phyloP scores from a whole-genome alignment of 2,888 invertebrate species.

The Poecilobothrus nobilitatus region DNA sequence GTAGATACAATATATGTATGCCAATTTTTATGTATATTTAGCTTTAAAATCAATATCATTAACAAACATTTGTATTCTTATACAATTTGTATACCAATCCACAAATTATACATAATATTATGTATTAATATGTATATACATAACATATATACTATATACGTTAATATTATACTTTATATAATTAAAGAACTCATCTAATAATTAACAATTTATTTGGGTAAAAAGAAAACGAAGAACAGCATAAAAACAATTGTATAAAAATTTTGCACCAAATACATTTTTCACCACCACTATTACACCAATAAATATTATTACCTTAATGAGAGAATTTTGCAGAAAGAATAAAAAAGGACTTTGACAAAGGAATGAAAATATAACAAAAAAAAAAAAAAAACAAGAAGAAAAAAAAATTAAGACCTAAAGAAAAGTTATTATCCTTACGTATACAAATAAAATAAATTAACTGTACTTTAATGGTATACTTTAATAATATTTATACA shows the following conservation, averaged over 20 bases:
- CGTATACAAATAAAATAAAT: slow-evolving; percentile 2
- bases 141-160: not conserved
- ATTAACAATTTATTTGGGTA: not conserved
- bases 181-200: not conserved
- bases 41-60: too few relatives aligned
- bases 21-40: too few relatives aligned
- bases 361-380: not conserved
- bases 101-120: too few relatives aligned
- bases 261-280: too few relatives aligned
- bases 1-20: too few relatives aligned
- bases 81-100: too few relatives aligned
- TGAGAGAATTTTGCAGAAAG: not conserved
- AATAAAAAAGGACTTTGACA: not conserved
- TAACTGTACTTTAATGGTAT: not conserved
- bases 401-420: not conserved
- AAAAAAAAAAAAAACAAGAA: not conserved
- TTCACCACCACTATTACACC: too few relatives aligned
- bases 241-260: not conserved
- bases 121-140: too few relatives aligned
- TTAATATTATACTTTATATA: not conserved
- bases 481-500: too few relatives aligned
- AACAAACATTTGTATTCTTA: too few relatives aligned
- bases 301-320: slow-evolving; percentile 1
- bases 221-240: not conserved
- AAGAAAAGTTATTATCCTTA: not conserved